Conservation (phyloP, 2,113 vertebrate genomes). For the Tylochromis polylepis region DNA sequence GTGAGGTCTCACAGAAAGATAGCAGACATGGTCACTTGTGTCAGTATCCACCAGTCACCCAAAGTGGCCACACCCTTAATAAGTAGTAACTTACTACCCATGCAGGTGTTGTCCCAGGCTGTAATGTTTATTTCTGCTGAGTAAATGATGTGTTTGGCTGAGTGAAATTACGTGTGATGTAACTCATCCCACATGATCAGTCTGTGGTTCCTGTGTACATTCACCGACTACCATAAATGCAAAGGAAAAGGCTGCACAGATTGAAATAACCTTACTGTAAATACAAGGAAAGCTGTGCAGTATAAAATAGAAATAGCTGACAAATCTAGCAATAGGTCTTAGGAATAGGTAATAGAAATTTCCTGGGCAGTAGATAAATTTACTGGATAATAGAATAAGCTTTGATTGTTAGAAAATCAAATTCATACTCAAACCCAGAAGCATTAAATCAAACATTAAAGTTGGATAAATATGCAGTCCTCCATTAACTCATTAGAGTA, state of each 20-base stretch:
- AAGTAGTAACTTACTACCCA: too few relatives aligned
- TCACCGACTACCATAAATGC: background rate
- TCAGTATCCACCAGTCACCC: too few relatives aligned
- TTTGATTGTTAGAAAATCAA: background rate
- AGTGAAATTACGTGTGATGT: background rate
- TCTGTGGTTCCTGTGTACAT: background rate
- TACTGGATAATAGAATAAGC: background rate
- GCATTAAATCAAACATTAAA: background rate
- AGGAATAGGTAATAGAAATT: background rate
- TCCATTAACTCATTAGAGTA: background rate
- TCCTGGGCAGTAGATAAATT: background rate
- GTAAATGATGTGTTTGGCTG: too few relatives aligned
- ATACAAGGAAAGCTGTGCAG: background rate
- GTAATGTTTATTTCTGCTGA: too few relatives aligned
- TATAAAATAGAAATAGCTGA: background rate
- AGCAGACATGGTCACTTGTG: background rate
- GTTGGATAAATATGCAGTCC: background rate
- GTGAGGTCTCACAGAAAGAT: background rate
- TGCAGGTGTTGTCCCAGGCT: too few relatives aligned
- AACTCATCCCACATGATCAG: rapidly evolving
- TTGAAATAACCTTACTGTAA: background rate
- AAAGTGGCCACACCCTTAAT: too few relatives aligned
- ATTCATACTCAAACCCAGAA: background rate
- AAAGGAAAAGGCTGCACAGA: background rate
- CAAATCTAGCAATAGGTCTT: background rate